Percentiles rank a stretch among this genome's conserved stretches.
These are phyloP conservation scores for Macrobrachium nipponense DNA, from an alignment of 1,140 invertebrate species.

Conservation along the genomic window DNA sequence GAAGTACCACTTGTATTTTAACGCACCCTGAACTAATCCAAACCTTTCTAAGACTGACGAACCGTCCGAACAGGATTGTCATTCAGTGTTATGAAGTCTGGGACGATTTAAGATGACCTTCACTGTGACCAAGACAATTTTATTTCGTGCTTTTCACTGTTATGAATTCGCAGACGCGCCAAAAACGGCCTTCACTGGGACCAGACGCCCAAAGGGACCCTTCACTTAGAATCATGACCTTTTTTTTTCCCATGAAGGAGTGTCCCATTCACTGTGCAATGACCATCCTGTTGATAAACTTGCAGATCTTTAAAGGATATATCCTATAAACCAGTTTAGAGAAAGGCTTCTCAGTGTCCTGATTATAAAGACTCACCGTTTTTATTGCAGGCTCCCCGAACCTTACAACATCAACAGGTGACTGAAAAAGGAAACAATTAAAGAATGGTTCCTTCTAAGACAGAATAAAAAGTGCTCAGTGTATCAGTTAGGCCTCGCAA, in stretches of 20 bases:
- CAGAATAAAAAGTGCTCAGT: slow-evolving; percentile 32
- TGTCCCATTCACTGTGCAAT: not conserved
- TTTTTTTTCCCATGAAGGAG: no score
- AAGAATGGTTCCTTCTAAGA: slow-evolving; percentile 11
- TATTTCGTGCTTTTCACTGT: no score
- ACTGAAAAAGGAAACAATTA: slow-evolving; percentile 19
- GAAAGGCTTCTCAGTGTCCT: not conserved
- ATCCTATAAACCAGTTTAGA: no score
- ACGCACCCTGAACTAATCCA: not conserved
- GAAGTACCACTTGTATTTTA: no score
- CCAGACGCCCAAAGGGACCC: no score
- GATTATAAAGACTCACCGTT: slow-evolving; percentile 22
- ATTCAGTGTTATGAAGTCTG: not conserved
- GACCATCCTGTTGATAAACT: slow-evolving; percentile 16
- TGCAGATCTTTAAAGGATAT: not conserved
- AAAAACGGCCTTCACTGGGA: no score
- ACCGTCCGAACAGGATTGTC: not conserved
- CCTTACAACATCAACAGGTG: slow-evolving; percentile 63
- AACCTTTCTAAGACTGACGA: no score
- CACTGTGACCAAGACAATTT: no score
- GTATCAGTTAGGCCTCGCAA: no score
- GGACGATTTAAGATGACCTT: no score
- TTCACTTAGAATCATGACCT: no score
- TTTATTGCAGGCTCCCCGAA: slow-evolving; percentile 56
- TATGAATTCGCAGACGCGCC: no score